phyloP scores from a whole-genome alignment of 2,113 vertebrate genomes.

The Microcebus ravelobensis region DNA sequence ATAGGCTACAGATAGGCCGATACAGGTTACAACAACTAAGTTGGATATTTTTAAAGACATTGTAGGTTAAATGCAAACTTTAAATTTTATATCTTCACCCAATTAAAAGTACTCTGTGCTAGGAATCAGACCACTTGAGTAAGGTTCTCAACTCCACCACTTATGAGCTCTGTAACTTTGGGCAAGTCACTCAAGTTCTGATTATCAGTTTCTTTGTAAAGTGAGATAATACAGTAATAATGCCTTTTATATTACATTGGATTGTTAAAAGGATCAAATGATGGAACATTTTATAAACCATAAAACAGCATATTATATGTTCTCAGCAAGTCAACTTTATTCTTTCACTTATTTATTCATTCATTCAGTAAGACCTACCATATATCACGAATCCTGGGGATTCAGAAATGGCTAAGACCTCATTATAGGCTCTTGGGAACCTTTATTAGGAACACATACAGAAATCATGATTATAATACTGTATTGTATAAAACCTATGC shows the following conservation, averaged over 20 bases:
- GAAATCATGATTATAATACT: neutral
- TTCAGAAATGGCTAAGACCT: slow-evolving; percentile 20
- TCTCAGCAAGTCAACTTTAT: neutral
- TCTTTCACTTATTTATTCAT: neutral
- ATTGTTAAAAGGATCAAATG: slow-evolving; percentile 44
- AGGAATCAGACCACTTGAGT: slow-evolving; percentile 36
- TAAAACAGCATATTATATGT: neutral
- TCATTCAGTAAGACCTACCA: neutral
- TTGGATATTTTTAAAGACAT: slow-evolving; percentile 14
- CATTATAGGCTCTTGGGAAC: neutral
- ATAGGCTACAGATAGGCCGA: no score
- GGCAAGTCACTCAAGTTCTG: neutral
- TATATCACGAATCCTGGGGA: neutral
- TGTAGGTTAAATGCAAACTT: slow-evolving; percentile 19
- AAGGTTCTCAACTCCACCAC: neutral
- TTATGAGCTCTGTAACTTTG: slow-evolving; percentile 31
- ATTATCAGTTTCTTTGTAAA: slow-evolving; percentile 6
- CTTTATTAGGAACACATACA: slow-evolving; percentile 4
- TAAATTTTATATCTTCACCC: slow-evolving; percentile 23
- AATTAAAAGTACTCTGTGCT: neutral
- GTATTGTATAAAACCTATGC: neutral
- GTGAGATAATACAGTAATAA: neutral
- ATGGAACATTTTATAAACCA: neutral
- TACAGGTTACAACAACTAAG: no score
- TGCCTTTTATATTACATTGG: neutral